Conservation (phyloP, 2,888 invertebrate genomes). For the Cosmopolites sordidus region DNA sequence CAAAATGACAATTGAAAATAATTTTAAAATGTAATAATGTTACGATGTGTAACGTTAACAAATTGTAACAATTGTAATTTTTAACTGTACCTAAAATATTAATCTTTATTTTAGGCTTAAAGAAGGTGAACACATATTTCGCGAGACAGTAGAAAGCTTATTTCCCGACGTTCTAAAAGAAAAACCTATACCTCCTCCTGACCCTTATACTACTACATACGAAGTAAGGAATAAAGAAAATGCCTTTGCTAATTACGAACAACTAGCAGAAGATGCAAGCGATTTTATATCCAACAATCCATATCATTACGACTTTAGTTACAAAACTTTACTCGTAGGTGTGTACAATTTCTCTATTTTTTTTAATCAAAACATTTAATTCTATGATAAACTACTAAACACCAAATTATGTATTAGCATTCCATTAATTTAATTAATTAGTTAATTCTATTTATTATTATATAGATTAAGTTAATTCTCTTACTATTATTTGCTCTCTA, state of each 20-base stretch:
- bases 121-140: constrained; percentile 60
- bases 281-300: constrained; percentile 51
- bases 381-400: no score
- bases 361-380: no score
- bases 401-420: no score
- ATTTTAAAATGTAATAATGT: neutral
- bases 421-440: no score
- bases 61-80: no score
- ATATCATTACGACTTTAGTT: constrained; percentile 53
- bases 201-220: constrained; percentile 36
- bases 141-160: constrained; percentile 58
- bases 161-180: constrained; percentile 60
- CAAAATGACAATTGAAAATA: neutral
- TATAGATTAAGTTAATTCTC: no score
- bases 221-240: constrained; percentile 30
- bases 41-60: no score
- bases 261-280: constrained; percentile 42
- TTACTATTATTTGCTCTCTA: no score
- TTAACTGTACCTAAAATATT: no score
- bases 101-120: constrained; percentile 42
- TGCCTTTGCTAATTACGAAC: constrained; percentile 48
- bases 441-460: no score
- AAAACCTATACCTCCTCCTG: constrained; percentile 47
- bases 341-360: no score
- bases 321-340: constrained; percentile 51